phyloP scores from a whole-genome alignment of 2,888 invertebrate genomes.

The Aromia moschata region DNA sequence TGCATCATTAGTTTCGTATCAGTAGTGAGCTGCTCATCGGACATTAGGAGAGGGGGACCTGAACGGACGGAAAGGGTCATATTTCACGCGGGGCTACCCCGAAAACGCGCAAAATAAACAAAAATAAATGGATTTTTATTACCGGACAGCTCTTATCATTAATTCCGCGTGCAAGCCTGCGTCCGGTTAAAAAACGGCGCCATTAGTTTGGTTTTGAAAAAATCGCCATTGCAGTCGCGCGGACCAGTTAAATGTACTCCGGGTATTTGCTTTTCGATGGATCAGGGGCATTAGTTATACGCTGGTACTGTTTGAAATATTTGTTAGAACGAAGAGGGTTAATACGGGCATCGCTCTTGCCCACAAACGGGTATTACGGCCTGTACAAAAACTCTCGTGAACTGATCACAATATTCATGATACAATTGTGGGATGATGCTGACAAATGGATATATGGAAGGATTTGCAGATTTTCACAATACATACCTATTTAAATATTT shows the following conservation, averaged over 20 bases:
- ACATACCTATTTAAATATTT: too few relatives aligned
- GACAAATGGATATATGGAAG: too few relatives aligned
- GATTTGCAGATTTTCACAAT: too few relatives aligned
- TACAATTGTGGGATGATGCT: too few relatives aligned
- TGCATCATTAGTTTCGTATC: conserved; percentile 61
- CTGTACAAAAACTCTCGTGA: too few relatives aligned
- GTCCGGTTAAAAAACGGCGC: background rate
- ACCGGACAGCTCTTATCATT: conserved; percentile 6
- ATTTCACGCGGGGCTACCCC: conserved; percentile 41
- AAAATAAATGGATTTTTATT: conserved; percentile 23
- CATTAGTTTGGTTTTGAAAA: background rate
- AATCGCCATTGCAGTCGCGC: background rate
- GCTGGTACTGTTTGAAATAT: too few relatives aligned
- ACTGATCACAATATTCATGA: too few relatives aligned
- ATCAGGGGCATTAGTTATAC: background rate
- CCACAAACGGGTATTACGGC: too few relatives aligned
- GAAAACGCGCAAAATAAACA: conserved; percentile 18
- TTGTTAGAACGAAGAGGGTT: too few relatives aligned
- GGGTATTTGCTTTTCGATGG: background rate
- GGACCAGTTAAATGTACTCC: background rate
- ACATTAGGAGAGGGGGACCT: conserved; percentile 46
- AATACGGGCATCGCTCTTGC: too few relatives aligned
- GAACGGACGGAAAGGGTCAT: conserved; percentile 46
- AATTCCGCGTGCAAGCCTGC: conserved; percentile 5
- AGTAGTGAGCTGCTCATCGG: conserved; percentile 51